These are phyloP conservation scores for Andrena minutula DNA, from an alignment of 2,888 invertebrate genomes.

Conservation along the genomic window DNA sequence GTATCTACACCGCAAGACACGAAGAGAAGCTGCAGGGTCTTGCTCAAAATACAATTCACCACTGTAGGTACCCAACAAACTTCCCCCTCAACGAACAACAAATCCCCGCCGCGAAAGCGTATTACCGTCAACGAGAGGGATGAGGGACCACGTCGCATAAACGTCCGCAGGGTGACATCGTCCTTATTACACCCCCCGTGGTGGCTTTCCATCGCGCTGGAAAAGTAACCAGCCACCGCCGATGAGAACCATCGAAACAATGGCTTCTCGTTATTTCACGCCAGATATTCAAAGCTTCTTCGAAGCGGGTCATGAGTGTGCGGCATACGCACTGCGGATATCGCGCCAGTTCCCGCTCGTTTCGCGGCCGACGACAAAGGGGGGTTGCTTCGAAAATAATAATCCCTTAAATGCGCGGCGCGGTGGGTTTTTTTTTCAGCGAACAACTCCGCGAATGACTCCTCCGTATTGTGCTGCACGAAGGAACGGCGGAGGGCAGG, in stretches of 20 bases:
- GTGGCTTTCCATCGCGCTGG: constrained; percentile 37
- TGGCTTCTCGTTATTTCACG: constrained; percentile 54
- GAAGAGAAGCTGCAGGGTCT: no score
- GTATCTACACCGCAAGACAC: no score
- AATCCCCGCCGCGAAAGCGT: background rate
- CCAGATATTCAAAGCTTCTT: constrained; percentile 57
- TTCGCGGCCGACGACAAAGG: constrained; percentile 21
- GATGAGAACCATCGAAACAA: constrained; percentile 56
- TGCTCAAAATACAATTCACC: no score
- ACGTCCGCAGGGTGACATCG: constrained; percentile 5
- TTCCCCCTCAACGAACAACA: background rate
- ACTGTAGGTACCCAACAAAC: no score
- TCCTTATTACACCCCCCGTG: background rate
- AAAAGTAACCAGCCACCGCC: constrained; percentile 46
- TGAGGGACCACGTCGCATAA: background rate
- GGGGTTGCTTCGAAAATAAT: constrained; percentile 14
- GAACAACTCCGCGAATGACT: background rate
- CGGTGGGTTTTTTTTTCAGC: background rate
- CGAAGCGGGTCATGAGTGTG: constrained; percentile 61
- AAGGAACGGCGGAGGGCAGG: constrained; percentile 10
- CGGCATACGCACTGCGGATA: constrained; percentile 65
- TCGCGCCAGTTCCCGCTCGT: constrained; percentile 25
- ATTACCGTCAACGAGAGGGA: background rate
- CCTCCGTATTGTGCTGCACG: background rate
- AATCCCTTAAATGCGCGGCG: constrained; percentile 33